A percentile compares a stretch with the other conserved stretches of the same genome.
Evolutionary conservation across 2,888 invertebrate species (phyloP).

Genomic region (Encarsia formosa): DNA sequence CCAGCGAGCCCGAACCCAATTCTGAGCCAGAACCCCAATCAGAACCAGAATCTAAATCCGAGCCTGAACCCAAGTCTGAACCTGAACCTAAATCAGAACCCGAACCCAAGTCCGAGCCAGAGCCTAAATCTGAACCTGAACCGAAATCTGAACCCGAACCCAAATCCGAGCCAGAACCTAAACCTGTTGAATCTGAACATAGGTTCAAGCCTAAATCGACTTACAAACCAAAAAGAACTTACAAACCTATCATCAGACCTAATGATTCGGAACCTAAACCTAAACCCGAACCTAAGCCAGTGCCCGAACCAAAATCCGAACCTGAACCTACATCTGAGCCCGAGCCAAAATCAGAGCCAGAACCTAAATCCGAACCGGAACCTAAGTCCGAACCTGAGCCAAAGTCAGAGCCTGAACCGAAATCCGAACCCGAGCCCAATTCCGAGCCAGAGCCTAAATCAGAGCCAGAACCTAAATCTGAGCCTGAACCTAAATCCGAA

Average conservation of each 20-base stretch:
- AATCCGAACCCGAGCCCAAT: constrained; percentile 47
- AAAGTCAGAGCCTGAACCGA: constrained; percentile 49
- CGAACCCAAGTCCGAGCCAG: constrained; percentile 47
- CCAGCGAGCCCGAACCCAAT: constrained; percentile 42
- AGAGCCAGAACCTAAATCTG: constrained; percentile 54
- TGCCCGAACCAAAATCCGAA: constrained; percentile 49
- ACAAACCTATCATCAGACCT: too few species aligned
- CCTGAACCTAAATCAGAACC: constrained; percentile 41
- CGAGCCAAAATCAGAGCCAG: constrained; percentile 39
- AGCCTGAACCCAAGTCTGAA: constrained; percentile 51
- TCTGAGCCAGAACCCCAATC: constrained; percentile 46
- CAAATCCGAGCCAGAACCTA: constrained; percentile 41
- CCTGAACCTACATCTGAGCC: constrained; percentile 50
- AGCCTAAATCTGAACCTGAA: constrained; percentile 48
- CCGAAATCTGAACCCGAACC: constrained; percentile 38
- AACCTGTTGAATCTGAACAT: constrained; percentile 50
- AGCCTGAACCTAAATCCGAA: constrained; percentile 47
- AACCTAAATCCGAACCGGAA: constrained; percentile 48
- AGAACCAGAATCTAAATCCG: constrained; percentile 49
- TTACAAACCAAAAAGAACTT: constrained; percentile 52
- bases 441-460: constrained; percentile 36
- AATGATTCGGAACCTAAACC: constrained; percentile 51
- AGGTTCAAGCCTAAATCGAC: constrained; percentile 54
- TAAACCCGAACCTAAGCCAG: constrained; percentile 50
- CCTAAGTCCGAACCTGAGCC: constrained; percentile 48